Conservation (phyloP, 2,888 invertebrate species). For the Nebria salina region DNA sequence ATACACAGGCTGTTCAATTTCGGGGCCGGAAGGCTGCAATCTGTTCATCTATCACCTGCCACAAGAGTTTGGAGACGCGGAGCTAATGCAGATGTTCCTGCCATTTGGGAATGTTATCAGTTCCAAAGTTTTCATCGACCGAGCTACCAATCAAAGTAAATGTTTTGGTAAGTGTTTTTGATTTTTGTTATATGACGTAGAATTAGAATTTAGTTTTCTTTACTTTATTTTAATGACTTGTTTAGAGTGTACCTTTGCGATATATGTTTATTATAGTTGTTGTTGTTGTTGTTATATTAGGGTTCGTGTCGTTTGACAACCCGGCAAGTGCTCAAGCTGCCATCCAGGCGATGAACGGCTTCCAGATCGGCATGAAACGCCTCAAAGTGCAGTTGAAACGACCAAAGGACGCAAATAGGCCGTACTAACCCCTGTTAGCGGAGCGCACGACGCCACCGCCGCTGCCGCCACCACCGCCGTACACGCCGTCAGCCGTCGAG, state of each 20-base stretch:
- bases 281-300: slow-evolving; percentile 65
- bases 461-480: slow-evolving; percentile 18
- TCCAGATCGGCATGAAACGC: slow-evolving; percentile 99
- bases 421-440: slow-evolving; percentile 86
- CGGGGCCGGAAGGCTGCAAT: slow-evolving; percentile 99
- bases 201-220: no score
- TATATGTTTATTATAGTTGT: not conserved
- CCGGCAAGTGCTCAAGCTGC: slow-evolving; percentile 97
- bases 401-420: slow-evolving; percentile 97
- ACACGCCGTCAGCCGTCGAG: slow-evolving; percentile 22
- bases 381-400: slow-evolving; percentile 99
- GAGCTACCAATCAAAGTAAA: slow-evolving; percentile 99
- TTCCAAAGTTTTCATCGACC: slow-evolving; percentile 99
- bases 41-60: slow-evolving; percentile 99
- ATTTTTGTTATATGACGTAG: slow-evolving; percentile 4
- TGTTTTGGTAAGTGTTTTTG: slow-evolving; percentile 89
- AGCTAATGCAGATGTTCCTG: slow-evolving; percentile 99
- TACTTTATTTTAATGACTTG: not conserved
- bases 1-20: slow-evolving; percentile 87
- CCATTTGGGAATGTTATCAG: slow-evolving; percentile 99
- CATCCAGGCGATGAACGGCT: slow-evolving; percentile 99
- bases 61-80: slow-evolving; percentile 99
- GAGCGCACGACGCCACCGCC: slow-evolving; percentile 21
- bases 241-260: not conserved
- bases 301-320: slow-evolving; percentile 99